Evolutionary conservation across 2,113 vertebrate genomes (phyloP), one percentile per base, ranked within the genome.

Genomic region (Megalops atlanticus): DNA sequence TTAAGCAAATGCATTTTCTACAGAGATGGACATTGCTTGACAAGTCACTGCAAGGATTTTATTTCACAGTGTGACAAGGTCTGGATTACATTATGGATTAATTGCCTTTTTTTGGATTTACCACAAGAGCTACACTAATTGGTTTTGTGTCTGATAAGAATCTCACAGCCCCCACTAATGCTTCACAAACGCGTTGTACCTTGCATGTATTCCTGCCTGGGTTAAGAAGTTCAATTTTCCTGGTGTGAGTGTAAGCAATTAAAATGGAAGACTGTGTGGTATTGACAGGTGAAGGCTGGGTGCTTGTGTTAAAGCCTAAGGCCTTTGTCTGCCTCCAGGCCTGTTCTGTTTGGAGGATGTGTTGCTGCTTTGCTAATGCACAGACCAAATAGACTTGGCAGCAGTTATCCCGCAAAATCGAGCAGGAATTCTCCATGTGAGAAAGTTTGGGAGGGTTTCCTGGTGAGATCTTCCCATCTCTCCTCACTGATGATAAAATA

Each of bases 71-170:
- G n/a, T n/a, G n/a, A n/a, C n/a, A n/a, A n/a, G n/a, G n/a, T n/a
- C n/a, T n/a, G n/a, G n/a, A n/a, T n/a, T n/a, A n/a, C n/a, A 14
- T 49, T 45, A 15, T 15, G 14, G 15, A 41, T 75, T 75, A 45
- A 75, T 75, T 31, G 40, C n/a, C 73, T 38, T 31, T 64, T 64
- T 47, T n/a, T 75, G 10, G 38, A 75, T 40, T 75, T 43, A 36
- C 18, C 58, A 14, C 31, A 27, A 7, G 41, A 33, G 31, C n/a
- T 21, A n/a, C 64, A 47, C 16, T 79, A 71, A 79, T 79, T n/a
- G 41, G 40, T 36, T 47, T 45, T 69, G 58, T 33, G 41, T 68
- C 41, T 70, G 43, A 69, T 47, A 79, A 45, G 21, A 24, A 41
- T 58, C 35, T 24, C 18, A 18, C 15, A 41, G 64, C 21, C 45